phyloP scores from a whole-genome alignment of 2,113 vertebrate species.

The Poeciliopsis turrubarensis region DNA sequence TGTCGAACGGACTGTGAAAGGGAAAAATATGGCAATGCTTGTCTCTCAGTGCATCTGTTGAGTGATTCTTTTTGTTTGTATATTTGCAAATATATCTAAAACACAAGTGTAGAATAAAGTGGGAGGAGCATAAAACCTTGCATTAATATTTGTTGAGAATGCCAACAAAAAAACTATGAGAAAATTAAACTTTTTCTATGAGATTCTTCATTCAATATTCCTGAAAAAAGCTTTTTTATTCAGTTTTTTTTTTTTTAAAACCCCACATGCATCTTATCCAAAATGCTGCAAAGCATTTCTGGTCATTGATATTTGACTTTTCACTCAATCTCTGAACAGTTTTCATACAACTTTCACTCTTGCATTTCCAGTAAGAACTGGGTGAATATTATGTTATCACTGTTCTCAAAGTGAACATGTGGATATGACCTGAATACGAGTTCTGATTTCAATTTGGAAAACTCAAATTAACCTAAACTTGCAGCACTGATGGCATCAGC shows the following conservation, averaged over 20 bases:
- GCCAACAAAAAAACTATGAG: background rate
- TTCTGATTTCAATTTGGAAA: background rate
- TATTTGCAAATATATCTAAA: background rate
- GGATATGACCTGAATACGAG: background rate
- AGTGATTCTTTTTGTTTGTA: slow-evolving; percentile 24
- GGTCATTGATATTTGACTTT: background rate
- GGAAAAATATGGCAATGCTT: slow-evolving; percentile 25
- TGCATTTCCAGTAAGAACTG: background rate
- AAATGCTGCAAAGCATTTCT: no score
- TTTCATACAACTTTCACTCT: background rate
- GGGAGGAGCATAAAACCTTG: background rate
- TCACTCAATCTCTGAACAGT: background rate
- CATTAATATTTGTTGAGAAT: background rate
- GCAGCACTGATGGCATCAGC: background rate
- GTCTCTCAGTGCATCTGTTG: background rate
- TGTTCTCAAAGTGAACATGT: background rate
- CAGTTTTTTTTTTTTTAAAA: background rate
- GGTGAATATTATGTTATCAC: background rate
- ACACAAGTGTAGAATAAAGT: background rate
- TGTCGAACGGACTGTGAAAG: slow-evolving; percentile 31
- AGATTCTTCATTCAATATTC: background rate
- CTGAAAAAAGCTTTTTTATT: background rate
- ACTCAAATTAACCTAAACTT: background rate
- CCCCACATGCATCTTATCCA: no score
- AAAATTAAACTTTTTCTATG: background rate